Base-by-base conservation (phyloP, 2,797 vertebrate genomes). In the Helostoma temminkii region DNA sequence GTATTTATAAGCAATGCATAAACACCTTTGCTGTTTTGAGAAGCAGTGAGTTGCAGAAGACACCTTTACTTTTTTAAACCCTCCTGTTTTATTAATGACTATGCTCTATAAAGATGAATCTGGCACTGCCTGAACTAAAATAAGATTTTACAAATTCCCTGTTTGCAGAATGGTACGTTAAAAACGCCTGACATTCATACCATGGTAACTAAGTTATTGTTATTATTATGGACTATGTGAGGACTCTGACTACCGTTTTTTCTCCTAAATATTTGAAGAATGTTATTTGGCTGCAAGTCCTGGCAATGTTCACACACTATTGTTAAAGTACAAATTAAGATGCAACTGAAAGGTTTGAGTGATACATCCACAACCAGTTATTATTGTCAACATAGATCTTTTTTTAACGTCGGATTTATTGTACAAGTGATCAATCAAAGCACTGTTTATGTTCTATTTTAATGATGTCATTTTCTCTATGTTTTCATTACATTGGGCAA, bases 1-100 rank as follows among this genome's bases (percentile, higher is more conserved):
- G 89, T 82, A 91, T 92, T 89, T 67, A 89, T 80, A 52, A 78
- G 72, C 59, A 66, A 82, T 82, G 64, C 65, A 73, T 70, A 78
- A 86, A 91, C 70, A 87, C 74, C 65, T 74, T 61, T 80, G 81
- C 73, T 78, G 69, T 84, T 88, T 77, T 68, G 66, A 69, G 66
- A 62, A 70, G 58, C 32, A 46, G 36, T 11, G 48, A 57, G 58
- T 41, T 53, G 21, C 48, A 60, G 56, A 66, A 66, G 73, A 75
- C 70, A 74, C 56, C 48, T 76, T 88, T 86, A 78, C 22, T 61
- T 80, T 76, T 82, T 73, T 42, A 71, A 78, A 76, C 25, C 6
- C 9, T 63, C 4, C 26, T 84, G 60, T 76, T 84, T 85, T 79
- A 87, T 83, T 76, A 65, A 87, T 86, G 69, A 58, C 39, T 32